These are phyloP conservation scores for Entomobrya proxima DNA, from an alignment of 2,888 invertebrate species.

Conservation along the genomic window DNA sequence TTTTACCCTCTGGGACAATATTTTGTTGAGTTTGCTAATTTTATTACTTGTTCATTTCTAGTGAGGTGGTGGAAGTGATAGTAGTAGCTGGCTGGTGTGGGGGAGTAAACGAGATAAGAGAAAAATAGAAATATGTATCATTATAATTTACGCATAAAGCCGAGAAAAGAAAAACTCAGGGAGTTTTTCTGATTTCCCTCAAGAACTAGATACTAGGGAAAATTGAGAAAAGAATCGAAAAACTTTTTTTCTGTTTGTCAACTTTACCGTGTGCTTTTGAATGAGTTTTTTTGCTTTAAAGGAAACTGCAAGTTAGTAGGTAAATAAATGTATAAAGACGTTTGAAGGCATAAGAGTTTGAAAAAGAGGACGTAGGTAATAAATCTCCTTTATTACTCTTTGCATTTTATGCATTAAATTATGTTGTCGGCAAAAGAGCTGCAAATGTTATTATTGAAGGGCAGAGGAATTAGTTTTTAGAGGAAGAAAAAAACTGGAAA, in stretches of 20 bases:
- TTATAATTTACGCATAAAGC: conserved; percentile 53
- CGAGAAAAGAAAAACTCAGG: not conserved
- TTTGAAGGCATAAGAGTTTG: not conserved
- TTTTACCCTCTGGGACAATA: conserved; percentile 40
- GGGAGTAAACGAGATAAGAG: not conserved
- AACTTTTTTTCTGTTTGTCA: not conserved
- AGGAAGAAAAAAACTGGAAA: conserved; percentile 42
- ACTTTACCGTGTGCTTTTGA: not conserved
- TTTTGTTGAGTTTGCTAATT: conserved; percentile 59
- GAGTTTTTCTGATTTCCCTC: conserved; percentile 6
- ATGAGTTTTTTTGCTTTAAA: not conserved
- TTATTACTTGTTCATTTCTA: conserved; percentile 39
- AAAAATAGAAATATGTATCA: conserved; percentile 8
- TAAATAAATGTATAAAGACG: not conserved
- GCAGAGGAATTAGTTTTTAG: not conserved
- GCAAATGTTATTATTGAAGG: conserved; percentile 61
- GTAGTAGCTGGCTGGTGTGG: not conserved
- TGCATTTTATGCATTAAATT: conserved; percentile 58
- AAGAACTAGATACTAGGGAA: conserved; percentile 23
- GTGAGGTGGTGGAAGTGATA: not conserved
- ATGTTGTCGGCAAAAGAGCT: conserved; percentile 62
- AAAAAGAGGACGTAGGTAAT: conserved; percentile 41
- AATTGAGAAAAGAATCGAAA: not conserved
- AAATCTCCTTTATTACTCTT: conserved; percentile 60
- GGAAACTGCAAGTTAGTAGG: not conserved